Base-by-base conservation (phyloP, 2,113 vertebrate species). In the Polypterus senegalus region DNA sequence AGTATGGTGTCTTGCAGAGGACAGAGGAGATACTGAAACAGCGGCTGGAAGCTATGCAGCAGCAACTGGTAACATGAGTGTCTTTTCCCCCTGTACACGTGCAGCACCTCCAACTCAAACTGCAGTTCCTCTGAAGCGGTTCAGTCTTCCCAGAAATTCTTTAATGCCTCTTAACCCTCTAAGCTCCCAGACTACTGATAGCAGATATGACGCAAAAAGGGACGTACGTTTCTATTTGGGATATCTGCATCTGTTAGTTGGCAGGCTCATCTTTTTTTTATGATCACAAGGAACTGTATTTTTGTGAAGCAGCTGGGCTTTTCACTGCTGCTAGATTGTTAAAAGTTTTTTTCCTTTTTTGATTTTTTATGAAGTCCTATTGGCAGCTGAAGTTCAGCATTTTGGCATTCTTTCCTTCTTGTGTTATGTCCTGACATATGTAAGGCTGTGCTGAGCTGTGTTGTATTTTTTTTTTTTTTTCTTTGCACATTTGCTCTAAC, bases 1-100 rank as follows among this genome's bases (percentile, higher is more conserved):
- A 97, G 67, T 92, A 75, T 1, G 94, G 93, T 5, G 81, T 98
- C 61, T 80, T 98, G n/a, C 92, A 97, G 75, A 84, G 92, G 58
- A 97, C 93, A 0, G 92, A 95, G 67, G 94, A 97, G 68, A 83
- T 98, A 51, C 86, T 98, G 45, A 89, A 74, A 49, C 87, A 94
- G 67, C 83, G 79, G 59, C 86, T 91, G 5, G 85, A 94, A 53
- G 74, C 77, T 4, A 48, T 86, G 27, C 92, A 93, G 65, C 87
- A 91, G 66, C 91, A 93, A 61, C 73, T 97, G 93, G 95, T 97
- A 89, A 89, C 4, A 3, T 0, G 10, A 43, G 60, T 44, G 0
- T 4, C 54, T 4, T 64, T 52, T 2, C 52, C 55, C 63, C 54
- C 45, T 47, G 4, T 45, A 59, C 51, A 59, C n/a, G 43, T 45